Percentiles rank a stretch among this genome's conserved stretches.
Conservation (phyloP, 2,888 invertebrate species). For the Lycia hirtaria region DNA sequence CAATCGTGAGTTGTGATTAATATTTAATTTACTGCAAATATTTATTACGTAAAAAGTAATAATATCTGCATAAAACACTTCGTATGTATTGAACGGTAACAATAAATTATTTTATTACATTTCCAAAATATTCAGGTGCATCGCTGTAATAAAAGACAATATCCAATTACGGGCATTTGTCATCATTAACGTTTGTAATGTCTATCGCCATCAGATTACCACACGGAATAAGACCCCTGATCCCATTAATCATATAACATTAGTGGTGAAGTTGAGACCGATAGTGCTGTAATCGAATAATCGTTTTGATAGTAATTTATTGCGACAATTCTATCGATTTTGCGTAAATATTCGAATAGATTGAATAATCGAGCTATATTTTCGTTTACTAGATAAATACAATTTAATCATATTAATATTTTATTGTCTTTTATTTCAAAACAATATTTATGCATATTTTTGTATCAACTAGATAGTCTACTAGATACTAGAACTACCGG, state of each 20-base stretch:
- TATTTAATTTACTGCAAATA: no score
- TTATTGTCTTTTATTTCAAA: no score
- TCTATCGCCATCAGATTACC: conserved; percentile 41
- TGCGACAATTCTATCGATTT: conserved; percentile 22
- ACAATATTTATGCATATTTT: no score
- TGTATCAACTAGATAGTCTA: no score
- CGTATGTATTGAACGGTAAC: no score
- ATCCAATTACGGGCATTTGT: no score
- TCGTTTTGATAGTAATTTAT: conserved; percentile 57
- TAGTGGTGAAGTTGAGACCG: conserved; percentile 50
- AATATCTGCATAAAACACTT: not conserved
- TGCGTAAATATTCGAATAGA: conserved; percentile 22
- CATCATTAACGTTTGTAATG: conserved; percentile 25
- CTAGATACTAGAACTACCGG: no score
- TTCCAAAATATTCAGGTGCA: no score
- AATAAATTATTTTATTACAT: no score
- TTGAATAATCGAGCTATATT: conserved; percentile 29
- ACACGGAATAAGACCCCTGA: conserved; percentile 54
- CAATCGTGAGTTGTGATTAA: no score
- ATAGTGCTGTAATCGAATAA: conserved; percentile 49
- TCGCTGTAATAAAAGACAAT: not conserved
- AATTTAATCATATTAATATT: no score
- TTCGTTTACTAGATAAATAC: conserved; percentile 22
- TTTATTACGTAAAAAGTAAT: not conserved
- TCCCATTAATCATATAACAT: conserved; percentile 66